A percentile compares a stretch with the other conserved stretches of the same genome.
These are phyloP conservation scores for Aldrovandia affinis DNA, from an alignment of 2,797 vertebrate species.

Conservation along the genomic window DNA sequence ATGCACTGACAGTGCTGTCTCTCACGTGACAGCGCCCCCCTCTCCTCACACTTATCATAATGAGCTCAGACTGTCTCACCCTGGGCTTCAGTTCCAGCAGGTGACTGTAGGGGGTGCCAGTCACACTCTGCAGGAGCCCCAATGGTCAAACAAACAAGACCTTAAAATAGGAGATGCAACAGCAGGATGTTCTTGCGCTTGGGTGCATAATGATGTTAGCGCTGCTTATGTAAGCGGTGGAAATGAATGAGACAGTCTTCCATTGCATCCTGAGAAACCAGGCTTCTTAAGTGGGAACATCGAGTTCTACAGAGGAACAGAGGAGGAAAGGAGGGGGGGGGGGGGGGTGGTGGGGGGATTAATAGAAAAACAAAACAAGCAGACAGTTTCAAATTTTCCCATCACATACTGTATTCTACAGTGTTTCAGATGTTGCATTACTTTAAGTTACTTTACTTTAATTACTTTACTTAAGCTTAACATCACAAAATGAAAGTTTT, in stretches of 20 bases:
- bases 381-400: background rate
- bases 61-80: background rate
- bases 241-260: background rate
- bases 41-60: no score
- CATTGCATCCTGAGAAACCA: background rate
- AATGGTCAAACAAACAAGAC: background rate
- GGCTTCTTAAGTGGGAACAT: conserved; percentile 6
- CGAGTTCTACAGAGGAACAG: background rate
- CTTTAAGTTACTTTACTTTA: background rate
- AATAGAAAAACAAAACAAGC: background rate
- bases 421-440: background rate
- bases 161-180: background rate
- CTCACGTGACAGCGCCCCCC: no score
- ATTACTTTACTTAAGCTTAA: no score
- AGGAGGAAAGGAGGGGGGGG: background rate
- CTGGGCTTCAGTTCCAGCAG: background rate
- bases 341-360: no score
- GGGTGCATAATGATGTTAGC: background rate
- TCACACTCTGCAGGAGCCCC: background rate
- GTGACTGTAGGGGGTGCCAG: background rate
- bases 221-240: background rate
- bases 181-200: background rate
- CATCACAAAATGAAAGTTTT: background rate
- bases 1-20: background rate
- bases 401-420: no score